A percentile compares a stretch with the other conserved stretches of the same genome.
phyloP scores from a whole-genome alignment of 2,797 vertebrate species.

The Sebastolobus alascanus region DNA sequence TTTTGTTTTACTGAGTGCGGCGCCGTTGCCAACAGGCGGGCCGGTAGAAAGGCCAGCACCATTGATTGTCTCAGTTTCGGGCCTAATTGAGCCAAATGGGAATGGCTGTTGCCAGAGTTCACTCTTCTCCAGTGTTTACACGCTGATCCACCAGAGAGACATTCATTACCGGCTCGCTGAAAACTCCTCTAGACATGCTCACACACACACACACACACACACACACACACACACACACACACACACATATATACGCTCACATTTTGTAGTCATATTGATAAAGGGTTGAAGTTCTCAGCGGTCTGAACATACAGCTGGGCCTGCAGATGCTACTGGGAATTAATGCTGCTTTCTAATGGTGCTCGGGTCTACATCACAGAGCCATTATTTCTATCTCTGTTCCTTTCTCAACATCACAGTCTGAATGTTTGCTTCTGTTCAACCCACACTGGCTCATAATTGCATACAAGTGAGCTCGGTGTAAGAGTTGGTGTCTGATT shows the following conservation, averaged over 20 bases:
- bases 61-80: slow-evolving; percentile 85
- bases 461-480: slow-evolving; percentile 46
- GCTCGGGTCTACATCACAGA: slow-evolving; percentile 64
- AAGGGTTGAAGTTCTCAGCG: slow-evolving; percentile 68
- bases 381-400: slow-evolving; percentile 60
- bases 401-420: slow-evolving; percentile 42
- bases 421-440: slow-evolving; percentile 54
- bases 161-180: slow-evolving; percentile 79
- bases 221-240: slow-evolving; percentile 14
- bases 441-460: slow-evolving; percentile 51
- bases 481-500: slow-evolving; percentile 52
- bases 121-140: slow-evolving; percentile 85
- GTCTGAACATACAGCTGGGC: slow-evolving; percentile 65
- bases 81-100: slow-evolving; percentile 91
- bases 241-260: slow-evolving; percentile 26
- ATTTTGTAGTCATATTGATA: slow-evolving; percentile 70
- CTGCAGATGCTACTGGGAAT: slow-evolving; percentile 77
- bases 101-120: slow-evolving; percentile 86
- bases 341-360: slow-evolving; percentile 69
- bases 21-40: slow-evolving; percentile 75
- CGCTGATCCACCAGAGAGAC: slow-evolving; percentile 76
- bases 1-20: slow-evolving; percentile 81
- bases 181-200: slow-evolving; percentile 69
- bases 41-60: slow-evolving; percentile 80
- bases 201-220: slow-evolving; percentile 18